Percentiles rank a stretch among this genome's conserved stretches.
These are phyloP conservation scores for Pteropus alecto DNA, from an alignment of 2,113 vertebrate genomes.

Conservation along the genomic window DNA sequence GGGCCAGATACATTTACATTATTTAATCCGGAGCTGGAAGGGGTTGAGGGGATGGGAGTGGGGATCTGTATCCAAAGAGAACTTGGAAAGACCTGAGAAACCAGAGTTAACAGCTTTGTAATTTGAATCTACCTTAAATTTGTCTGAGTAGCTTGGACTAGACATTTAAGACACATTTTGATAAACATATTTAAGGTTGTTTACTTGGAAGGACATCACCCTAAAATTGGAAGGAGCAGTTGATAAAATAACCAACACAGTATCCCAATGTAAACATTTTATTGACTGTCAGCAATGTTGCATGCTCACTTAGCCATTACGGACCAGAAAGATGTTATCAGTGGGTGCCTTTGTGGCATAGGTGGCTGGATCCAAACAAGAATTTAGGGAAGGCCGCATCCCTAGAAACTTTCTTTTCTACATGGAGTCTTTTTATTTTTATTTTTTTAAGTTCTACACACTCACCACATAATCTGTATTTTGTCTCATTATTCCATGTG, in stretches of 20 bases:
- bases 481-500: neutral
- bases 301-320: neutral
- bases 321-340: neutral
- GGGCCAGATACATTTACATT: neutral
- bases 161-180: conserved; percentile 26
- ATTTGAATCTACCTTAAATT: neutral
- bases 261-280: neutral
- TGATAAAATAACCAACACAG: neutral
- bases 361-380: neutral
- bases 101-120: neutral
- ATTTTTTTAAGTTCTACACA: neutral
- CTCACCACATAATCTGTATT: neutral
- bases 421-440: neutral
- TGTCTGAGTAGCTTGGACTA: neutral
- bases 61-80: neutral
- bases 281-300: neutral
- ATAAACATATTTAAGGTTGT: conserved; percentile 15
- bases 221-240: neutral
- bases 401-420: conserved; percentile 7
- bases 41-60: neutral
- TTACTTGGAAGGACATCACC: neutral
- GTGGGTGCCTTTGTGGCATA: neutral
- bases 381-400: neutral
- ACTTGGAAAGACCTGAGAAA: conserved; percentile 2
- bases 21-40: conserved; percentile 11